Percentiles rank a stretch among this genome's conserved stretches.
phyloP scores from a whole-genome alignment of 2,797 vertebrate species.

The Hoplostethus mediterraneus region DNA sequence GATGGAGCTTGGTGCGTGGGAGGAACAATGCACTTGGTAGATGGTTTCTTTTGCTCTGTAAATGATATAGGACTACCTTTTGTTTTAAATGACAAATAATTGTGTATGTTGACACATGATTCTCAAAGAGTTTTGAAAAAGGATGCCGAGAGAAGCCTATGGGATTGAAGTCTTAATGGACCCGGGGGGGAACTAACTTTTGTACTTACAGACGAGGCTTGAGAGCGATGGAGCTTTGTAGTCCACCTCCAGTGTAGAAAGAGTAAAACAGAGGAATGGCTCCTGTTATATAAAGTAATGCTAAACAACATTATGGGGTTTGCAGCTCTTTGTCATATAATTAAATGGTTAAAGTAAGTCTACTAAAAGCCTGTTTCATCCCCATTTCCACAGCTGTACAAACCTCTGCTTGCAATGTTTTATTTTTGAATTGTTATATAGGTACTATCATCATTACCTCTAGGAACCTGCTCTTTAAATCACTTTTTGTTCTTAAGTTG shows the following conservation, averaged over 20 bases:
- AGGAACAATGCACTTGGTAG: slow-evolving; percentile 1
- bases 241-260: slow-evolving; percentile 14
- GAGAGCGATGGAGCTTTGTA: slow-evolving; percentile 9
- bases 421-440: slow-evolving; percentile 47
- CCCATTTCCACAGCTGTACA: slow-evolving; percentile 71
- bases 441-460: slow-evolving; percentile 57
- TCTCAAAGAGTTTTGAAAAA: slow-evolving; percentile 14
- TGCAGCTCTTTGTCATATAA: slow-evolving; percentile 46
- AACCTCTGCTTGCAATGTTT: slow-evolving; percentile 59
- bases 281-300: slow-evolving; percentile 31
- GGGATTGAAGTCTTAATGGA: slow-evolving; percentile 32
- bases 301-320: slow-evolving; percentile 36
- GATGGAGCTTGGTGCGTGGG: neutral
- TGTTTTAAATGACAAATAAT: neutral
- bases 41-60: slow-evolving; percentile 16
- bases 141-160: slow-evolving; percentile 25
- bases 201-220: neutral
- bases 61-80: slow-evolving; percentile 19
- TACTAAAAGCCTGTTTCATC: slow-evolving; percentile 40
- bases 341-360: slow-evolving; percentile 34
- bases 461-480: slow-evolving; percentile 51
- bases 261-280: slow-evolving; percentile 25
- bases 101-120: slow-evolving; percentile 5
- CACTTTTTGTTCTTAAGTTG: slow-evolving; percentile 43
- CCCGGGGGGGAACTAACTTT: neutral